phyloP scores from a whole-genome alignment of 2,113 vertebrate species.

The Dinomys branickii region DNA sequence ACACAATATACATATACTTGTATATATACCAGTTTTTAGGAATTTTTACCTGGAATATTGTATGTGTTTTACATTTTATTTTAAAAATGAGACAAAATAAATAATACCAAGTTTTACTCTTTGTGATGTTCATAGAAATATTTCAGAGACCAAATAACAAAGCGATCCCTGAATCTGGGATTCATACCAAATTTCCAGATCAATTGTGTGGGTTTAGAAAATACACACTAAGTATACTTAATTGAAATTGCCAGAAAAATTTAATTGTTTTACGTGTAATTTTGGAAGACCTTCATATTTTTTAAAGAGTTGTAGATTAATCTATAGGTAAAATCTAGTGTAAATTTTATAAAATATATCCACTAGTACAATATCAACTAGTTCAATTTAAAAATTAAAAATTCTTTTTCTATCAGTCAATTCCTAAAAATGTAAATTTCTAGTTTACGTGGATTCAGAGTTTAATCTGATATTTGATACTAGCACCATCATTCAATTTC shows the following conservation, averaged over 20 bases:
- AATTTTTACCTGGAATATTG: not conserved
- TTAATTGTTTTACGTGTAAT: not conserved
- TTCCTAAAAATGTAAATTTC: not conserved
- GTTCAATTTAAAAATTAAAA: not conserved
- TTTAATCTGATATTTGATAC: not conserved
- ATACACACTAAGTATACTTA: not conserved
- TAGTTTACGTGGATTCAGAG: not conserved
- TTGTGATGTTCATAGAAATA: not conserved
- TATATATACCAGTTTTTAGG: not conserved
- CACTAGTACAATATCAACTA: not conserved
- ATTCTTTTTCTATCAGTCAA: not conserved
- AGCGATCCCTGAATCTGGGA: not conserved
- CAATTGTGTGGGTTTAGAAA: not conserved
- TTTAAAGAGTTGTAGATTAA: not conserved
- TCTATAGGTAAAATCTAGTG: not conserved
- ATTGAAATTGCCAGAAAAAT: not conserved
- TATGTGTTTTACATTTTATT: not conserved
- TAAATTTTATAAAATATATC: not conserved
- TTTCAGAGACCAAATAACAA: not conserved
- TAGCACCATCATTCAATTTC: not conserved
- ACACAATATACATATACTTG: not conserved
- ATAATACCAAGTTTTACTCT: not conserved
- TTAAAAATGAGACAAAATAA: not conserved
- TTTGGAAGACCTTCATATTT: not conserved
- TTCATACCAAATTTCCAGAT: not conserved